Evolutionary conservation across 1,140 invertebrate genomes (phyloP), one percentile per base, ranked within the genome.

Genomic region (Lordiphosa collinella): DNA sequence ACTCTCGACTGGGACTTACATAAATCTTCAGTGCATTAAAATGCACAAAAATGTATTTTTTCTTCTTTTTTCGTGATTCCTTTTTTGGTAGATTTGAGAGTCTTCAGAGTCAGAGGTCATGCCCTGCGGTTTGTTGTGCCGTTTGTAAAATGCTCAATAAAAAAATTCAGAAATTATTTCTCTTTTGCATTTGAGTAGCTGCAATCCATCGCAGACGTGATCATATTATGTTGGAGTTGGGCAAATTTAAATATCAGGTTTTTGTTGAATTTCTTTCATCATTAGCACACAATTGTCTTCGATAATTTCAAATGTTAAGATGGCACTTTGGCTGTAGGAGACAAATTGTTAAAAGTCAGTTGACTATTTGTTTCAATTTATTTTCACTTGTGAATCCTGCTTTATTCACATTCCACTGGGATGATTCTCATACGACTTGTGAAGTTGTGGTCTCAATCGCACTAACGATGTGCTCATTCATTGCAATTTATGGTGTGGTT

Each of bases 131-230:
- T 63, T 66, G 76, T 64, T 82, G 67, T 76, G 66, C 76, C 59
- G 78, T 72, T 82, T 82, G 78, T 68, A 84, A 82, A 79, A 82
- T 78, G 78, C 68, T 65, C 71, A 84, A 84, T 82, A 84, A 82
- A 82, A 78, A 64, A 84, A 60, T 53, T 63, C 63, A 43, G 44
- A 63, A 53, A 72, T 68, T 84, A 78, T 74, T 68, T 55, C 48
- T 69, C 51, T 44, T 69, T 69, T 69, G 56, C 38, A 67, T 60
- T 41, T 80, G 25, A 29, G 50, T 49, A 49, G 37, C 54, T 58
- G 48, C 38, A 37, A 58, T 55, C 47, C 52, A 37, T 51, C 13
- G 36, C 43, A 49, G 41, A 54, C 72, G 56, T 58, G 66, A 66
- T 56, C 73, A 67, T 59, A 67, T 78, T 72, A 62, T 49, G 64